Evolutionary conservation across 2,113 vertebrate genomes (phyloP), one percentile per base, ranked within the genome.

Genomic region (Neogobius melanostomus): DNA sequence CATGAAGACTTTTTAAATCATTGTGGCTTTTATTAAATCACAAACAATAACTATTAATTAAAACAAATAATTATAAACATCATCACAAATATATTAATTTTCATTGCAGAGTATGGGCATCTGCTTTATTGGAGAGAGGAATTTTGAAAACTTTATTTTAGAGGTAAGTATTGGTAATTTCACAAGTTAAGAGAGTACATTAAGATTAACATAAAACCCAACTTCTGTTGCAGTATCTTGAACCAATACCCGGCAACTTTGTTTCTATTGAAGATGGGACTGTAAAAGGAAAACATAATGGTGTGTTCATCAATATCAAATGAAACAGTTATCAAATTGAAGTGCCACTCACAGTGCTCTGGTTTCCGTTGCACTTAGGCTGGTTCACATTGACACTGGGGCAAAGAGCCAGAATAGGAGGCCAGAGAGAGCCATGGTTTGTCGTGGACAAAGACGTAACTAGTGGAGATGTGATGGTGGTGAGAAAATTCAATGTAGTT

Each of bases 311-410:
- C 11, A 36, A 5, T 36, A 36, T 36, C 28, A 36, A 36, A 36
- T 36, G 28, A 36, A 36, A 36, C 28, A 36, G 28, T 36, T 36
- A 36, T 36, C 28, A 36, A 36, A 36, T 36, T 3, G 28, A 36
- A 36, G 28, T 36, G 28, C 28, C 3, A 5, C 28, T 36, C 28
- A 36, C 28, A 36, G 28, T 36, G 28, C 28, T 36, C 28, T 36
- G 28, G 28, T 36, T 36, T 36, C 28, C 28, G 14, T 14, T 59
- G 21, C 56, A 14, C 56, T 59, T 53, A 99, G 98, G 97, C 21
- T 98, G 95, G 94, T 99, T 99, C 87, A 95, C 97, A n/a, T 91
- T 96, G 57, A 99, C 98, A 0, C 74, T 98, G 76, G 98, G 98
- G 63, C 98, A 99, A 88, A 94, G 95, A 69, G 97, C 98, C 7